Base-by-base conservation (phyloP, 2,888 invertebrate genomes). In the Hirtodrosophila alboralis region DNA sequence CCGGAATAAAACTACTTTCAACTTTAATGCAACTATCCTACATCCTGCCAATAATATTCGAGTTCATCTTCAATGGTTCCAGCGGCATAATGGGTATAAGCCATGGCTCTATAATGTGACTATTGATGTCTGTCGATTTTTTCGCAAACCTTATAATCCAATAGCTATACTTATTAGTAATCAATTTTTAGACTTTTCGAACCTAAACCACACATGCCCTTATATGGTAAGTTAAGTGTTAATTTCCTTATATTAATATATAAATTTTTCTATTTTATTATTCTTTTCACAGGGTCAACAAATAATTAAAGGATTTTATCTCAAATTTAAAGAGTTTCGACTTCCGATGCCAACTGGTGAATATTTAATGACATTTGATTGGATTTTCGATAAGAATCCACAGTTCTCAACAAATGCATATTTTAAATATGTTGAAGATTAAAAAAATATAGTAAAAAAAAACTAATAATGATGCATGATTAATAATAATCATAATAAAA, bases 301-400 rank as follows among this genome's bases (percentile, higher is more conserved):
- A 9, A 1, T 28, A 4, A 0, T 70, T 0, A 30, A 34, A 1
- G 47, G 26, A 2, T 6, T 54, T 0, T 38, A 31, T 36, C 6
- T 40, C 2, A 18, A 7, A 0, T 6, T 37, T 4, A 52, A 60
- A 0, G 1, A 8, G 4, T 8, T 58, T 0, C 28, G 36, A 0
- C 12, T 45, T n/a, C 6, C 54, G 1, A 1, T 67, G 7, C 70
- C 70, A 1, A 40, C 62, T 10, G 73, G 57, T 3, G 49, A 70
- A 4, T 70, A 70, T 56, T 23, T 56, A 18, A 0, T 71, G 16
- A 10, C 8, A 6, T 7, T 27, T 2, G 10, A 6, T 3, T 66
- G 40, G 36, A 3, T 5, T 2, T 14, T 48, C 6, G 1, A 23
- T 10, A 18, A 36, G 4, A 54, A 43, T 3, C 0, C 8, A 1